A percentile compares a stretch with the other conserved stretches of the same genome.
Conservation (phyloP, 1,140 invertebrate genomes). For the Drosophila biarmipes region DNA sequence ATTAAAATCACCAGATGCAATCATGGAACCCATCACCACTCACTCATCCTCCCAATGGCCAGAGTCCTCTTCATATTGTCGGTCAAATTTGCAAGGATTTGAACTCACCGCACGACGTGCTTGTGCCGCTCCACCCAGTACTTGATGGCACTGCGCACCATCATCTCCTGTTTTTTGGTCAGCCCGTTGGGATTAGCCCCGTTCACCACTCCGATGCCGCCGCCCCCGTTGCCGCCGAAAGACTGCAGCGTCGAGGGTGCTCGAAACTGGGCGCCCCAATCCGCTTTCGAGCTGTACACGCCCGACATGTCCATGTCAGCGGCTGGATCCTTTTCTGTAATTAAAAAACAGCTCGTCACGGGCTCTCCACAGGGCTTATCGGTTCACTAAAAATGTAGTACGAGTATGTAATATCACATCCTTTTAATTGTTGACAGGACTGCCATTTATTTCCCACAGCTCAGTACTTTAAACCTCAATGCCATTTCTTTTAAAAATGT, state of each 20-base stretch:
- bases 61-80: constrained; percentile 15
- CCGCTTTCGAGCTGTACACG: constrained; percentile 90
- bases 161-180: constrained; percentile 92
- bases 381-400: background rate
- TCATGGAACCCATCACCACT: constrained; percentile 1
- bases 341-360: constrained; percentile 20
- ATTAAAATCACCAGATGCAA: constrained; percentile 15
- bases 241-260: constrained; percentile 88
- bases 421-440: too few species aligned
- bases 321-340: constrained; percentile 84
- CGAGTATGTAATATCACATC: too few species aligned
- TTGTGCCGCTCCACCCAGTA: constrained; percentile 95
- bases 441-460: too few species aligned
- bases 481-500: too few species aligned
- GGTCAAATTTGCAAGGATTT: constrained; percentile 8
- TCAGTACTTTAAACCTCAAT: too few species aligned
- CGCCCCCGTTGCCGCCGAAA: constrained; percentile 79
- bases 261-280: constrained; percentile 90
- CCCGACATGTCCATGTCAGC: constrained; percentile 88
- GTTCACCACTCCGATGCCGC: constrained; percentile 32
- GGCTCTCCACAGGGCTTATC: background rate
- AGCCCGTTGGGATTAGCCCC: constrained; percentile 90
- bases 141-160: constrained; percentile 93
- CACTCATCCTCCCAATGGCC: constrained; percentile 1
- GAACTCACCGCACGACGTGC: constrained; percentile 90